A percentile compares a stretch with the other conserved stretches of the same genome.
These are phyloP conservation scores for Arrhamphus sclerolepis DNA, from an alignment of 2,797 vertebrate species.

Conservation along the genomic window DNA sequence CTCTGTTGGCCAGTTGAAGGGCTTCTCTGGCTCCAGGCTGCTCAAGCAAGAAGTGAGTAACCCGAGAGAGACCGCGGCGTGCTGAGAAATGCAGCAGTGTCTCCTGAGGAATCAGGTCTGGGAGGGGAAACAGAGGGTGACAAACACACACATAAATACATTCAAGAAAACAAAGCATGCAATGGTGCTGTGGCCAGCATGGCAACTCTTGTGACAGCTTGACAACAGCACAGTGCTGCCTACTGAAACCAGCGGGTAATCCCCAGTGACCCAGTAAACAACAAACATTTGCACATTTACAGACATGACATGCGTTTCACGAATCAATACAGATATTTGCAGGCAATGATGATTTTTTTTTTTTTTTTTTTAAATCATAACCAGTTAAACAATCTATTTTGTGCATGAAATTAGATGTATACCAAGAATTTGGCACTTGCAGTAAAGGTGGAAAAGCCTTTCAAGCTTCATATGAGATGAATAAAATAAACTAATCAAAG, in stretches of 20 bases:
- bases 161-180: conserved; percentile 5
- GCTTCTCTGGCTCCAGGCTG: conserved; percentile 89
- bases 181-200: conserved; percentile 14
- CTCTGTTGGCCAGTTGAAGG: conserved; percentile 85
- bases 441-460: conserved; percentile 8
- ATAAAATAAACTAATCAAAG: conserved; percentile 24
- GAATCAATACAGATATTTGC: not conserved
- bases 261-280: conserved; percentile 22
- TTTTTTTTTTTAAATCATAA: too few relatives aligned
- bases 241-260: conserved; percentile 37
- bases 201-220: conserved; percentile 41
- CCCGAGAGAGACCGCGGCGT: conserved; percentile 86
- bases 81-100: conserved; percentile 95
- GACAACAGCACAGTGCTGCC: conserved; percentile 36
- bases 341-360: too few relatives aligned
- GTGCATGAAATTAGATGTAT: not conserved
- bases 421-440: not conserved
- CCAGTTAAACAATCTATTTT: not conserved
- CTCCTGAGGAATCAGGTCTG: conserved; percentile 89
- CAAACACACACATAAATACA: conserved; percentile 19
- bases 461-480: conserved; percentile 8
- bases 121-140: conserved; percentile 9
- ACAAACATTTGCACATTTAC: conserved; percentile 29
- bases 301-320: conserved; percentile 16
- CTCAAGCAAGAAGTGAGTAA: conserved; percentile 87